A percentile compares a stretch with the other conserved stretches of the same genome.
phyloP scores from a whole-genome alignment of 2,113 vertebrate genomes.

The Labrus mixtus region DNA sequence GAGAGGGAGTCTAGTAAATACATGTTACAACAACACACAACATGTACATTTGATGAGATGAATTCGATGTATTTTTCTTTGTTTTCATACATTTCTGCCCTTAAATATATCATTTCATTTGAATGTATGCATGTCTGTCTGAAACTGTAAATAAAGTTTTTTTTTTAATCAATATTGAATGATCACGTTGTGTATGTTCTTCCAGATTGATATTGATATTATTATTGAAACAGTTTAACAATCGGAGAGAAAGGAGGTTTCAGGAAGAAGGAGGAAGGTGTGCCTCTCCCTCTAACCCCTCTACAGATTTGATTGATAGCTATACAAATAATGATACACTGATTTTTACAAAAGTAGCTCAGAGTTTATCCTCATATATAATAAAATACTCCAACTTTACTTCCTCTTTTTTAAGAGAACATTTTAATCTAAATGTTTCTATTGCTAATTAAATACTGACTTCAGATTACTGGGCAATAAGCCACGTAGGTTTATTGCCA shows the following conservation, averaged over 20 bases:
- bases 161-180: neutral
- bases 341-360: too few relatives aligned
- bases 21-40: neutral
- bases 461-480: too few relatives aligned
- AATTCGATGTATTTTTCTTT: neutral
- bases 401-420: too few relatives aligned
- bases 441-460: too few relatives aligned
- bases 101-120: slow-evolving; percentile 50
- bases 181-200: neutral
- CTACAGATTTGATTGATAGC: too few relatives aligned
- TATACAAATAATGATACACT: neutral
- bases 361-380: too few relatives aligned
- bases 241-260: fast-evolving
- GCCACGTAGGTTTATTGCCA: too few relatives aligned
- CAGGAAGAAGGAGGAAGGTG: neutral
- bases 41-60: neutral
- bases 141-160: slow-evolving; percentile 69
- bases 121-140: neutral
- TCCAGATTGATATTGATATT: neutral
- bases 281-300: too few relatives aligned
- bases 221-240: neutral
- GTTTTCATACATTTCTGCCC: slow-evolving; percentile 6
- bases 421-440: too few relatives aligned
- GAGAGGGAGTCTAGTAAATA: neutral
- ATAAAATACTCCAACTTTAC: too few relatives aligned